These are phyloP conservation scores for Nematolebias whitei DNA, from an alignment of 2,113 vertebrate species.

Conservation along the genomic window DNA sequence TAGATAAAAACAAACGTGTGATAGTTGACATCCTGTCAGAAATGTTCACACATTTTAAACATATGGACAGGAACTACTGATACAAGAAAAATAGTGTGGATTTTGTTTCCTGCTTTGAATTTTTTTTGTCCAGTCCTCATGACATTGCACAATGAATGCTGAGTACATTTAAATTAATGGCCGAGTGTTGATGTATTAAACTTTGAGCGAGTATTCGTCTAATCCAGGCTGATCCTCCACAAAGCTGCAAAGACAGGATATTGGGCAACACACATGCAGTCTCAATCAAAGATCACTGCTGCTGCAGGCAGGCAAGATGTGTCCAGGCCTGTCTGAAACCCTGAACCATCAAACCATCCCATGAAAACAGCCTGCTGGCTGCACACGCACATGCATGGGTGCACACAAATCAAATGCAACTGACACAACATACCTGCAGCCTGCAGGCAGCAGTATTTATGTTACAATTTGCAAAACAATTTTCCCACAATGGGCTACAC, in stretches of 20 bases:
- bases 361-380: constrained; percentile 15
- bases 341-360: constrained; percentile 17
- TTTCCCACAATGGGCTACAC: no score
- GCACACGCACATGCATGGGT: constrained; percentile 6
- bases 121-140: no score
- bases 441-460: background rate
- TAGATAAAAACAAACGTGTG: no score
- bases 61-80: no score
- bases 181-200: constrained; percentile 34
- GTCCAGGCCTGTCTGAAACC: constrained; percentile 45
- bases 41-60: no score
- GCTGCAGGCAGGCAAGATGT: constrained; percentile 33
- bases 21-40: no score
- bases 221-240: constrained; percentile 44
- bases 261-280: constrained; percentile 38
- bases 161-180: background rate
- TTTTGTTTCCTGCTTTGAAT: no score
- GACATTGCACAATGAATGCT: no score
- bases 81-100: no score
- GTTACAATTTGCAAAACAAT: background rate
- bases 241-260: constrained; percentile 24
- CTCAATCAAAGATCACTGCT: constrained; percentile 38
- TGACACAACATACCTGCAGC: background rate
- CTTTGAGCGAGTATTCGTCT: constrained; percentile 13
- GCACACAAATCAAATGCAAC: background rate